phyloP scores from a whole-genome alignment of 1,140 invertebrate genomes.

The Physella acuta region DNA sequence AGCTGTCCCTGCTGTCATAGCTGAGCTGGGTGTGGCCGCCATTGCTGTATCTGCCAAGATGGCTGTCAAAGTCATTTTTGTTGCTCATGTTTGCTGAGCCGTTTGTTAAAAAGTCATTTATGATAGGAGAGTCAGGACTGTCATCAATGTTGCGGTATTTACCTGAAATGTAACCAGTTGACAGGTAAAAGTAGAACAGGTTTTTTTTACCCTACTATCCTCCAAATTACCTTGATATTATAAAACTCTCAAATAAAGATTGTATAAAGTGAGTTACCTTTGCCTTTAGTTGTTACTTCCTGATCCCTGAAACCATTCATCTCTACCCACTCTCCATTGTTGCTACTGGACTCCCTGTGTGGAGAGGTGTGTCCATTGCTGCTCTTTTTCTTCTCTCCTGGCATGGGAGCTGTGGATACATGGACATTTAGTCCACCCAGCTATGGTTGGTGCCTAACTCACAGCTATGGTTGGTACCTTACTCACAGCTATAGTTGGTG shows the following conservation, averaged over 20 bases:
- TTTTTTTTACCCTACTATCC: neutral
- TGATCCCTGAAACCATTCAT: constrained; percentile 38
- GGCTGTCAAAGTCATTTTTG: constrained; percentile 27
- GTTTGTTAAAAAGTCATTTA: constrained; percentile 33
- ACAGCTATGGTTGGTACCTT: too few relatives aligned
- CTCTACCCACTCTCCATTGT: constrained; percentile 30
- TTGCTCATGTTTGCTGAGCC: constrained; percentile 24
- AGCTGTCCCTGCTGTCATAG: constrained; percentile 36
- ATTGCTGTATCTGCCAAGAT: constrained; percentile 41
- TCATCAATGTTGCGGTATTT: constrained; percentile 29
- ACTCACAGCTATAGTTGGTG: too few relatives aligned
- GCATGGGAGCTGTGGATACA: constrained; percentile 30
- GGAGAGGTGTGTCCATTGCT: constrained; percentile 14
- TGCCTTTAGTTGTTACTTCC: constrained; percentile 30
- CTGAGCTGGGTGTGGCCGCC: constrained; percentile 27
- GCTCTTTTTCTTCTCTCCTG: constrained; percentile 37
- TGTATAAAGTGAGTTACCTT: constrained; percentile 17
- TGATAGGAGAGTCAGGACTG: constrained; percentile 40
- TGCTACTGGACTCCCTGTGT: neutral
- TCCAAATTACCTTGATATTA: neutral
- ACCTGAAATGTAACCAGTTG: constrained; percentile 5
- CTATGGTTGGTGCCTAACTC: too few relatives aligned
- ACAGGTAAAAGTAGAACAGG: too few relatives aligned
- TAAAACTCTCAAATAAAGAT: neutral
- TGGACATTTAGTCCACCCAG: too few relatives aligned